Evolutionary conservation across 2,888 invertebrate species (phyloP).

Genomic region (Ophioninae sp.): DNA sequence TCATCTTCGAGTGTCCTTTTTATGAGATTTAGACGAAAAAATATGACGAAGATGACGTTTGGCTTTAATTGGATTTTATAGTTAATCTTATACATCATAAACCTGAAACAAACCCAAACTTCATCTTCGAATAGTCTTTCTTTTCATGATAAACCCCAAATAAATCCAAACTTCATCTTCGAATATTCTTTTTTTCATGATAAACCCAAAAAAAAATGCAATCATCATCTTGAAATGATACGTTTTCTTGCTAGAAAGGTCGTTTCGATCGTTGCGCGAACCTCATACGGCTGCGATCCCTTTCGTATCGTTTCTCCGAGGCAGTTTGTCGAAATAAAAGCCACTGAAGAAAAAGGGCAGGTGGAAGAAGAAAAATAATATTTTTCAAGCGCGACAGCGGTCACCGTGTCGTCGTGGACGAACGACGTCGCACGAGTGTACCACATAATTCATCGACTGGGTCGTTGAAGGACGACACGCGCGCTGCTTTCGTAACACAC

Average conservation of each 20-base stretch:
- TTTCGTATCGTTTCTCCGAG: background rate
- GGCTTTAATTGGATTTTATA: too few relatives aligned
- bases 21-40: too few relatives aligned
- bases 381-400: conserved; percentile 1
- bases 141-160: too few relatives aligned
- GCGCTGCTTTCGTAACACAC: conserved; percentile 7
- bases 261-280: background rate
- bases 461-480: conserved; percentile 30
- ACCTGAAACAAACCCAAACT: too few relatives aligned
- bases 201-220: too few relatives aligned
- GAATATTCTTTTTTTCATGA: too few relatives aligned
- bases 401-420: background rate
- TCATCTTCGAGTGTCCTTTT: too few relatives aligned
- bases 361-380: background rate
- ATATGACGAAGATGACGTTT: too few relatives aligned
- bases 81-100: too few relatives aligned
- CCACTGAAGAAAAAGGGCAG: background rate
- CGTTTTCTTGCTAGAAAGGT: background rate
- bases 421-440: background rate
- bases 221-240: too few relatives aligned
- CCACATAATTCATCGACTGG: conserved; percentile 9
- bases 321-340: background rate
- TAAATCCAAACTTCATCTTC: too few relatives aligned
- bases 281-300: background rate
- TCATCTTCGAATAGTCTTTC: too few relatives aligned